Percentiles rank a stretch among this genome's conserved stretches.
Evolutionary conservation across 2,888 invertebrate genomes (phyloP).

Genomic region (Limnephilus auricula): DNA sequence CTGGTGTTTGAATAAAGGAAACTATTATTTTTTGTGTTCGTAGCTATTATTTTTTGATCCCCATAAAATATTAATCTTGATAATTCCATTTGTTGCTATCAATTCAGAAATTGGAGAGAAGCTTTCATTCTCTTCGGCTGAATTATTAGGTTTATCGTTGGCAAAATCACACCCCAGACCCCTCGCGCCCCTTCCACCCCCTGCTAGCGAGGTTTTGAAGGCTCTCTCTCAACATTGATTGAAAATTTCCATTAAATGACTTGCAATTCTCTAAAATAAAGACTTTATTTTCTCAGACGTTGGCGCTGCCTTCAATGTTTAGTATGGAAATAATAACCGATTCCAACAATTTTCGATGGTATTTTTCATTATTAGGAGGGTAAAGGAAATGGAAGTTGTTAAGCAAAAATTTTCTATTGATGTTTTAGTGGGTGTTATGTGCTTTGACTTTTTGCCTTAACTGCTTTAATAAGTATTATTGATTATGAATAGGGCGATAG

Average conservation of each 20-base stretch:
- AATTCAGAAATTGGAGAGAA: background rate
- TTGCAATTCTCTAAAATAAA: background rate
- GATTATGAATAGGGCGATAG: background rate
- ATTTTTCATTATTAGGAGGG: background rate
- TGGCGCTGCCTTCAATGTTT: background rate
- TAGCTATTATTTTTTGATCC: background rate
- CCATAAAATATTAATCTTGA: background rate
- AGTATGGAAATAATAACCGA: background rate
- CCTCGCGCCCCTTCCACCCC: background rate
- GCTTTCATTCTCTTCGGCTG: background rate
- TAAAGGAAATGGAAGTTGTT: background rate
- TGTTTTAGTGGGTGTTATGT: background rate
- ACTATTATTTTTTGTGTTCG: background rate
- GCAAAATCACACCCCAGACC: background rate
- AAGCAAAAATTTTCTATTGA: background rate
- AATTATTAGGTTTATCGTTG: background rate
- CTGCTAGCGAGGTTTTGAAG: background rate
- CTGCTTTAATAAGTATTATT: background rate
- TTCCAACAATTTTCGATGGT: background rate
- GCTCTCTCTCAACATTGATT: constrained; percentile 8
- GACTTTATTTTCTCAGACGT: constrained; percentile 11
- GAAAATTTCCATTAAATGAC: constrained; percentile 27
- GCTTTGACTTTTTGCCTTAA: background rate
- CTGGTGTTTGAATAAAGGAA: too few species aligned
- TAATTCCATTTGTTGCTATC: background rate